Base-by-base conservation (phyloP, 2,113 vertebrate genomes). In the Zingel zingel region DNA sequence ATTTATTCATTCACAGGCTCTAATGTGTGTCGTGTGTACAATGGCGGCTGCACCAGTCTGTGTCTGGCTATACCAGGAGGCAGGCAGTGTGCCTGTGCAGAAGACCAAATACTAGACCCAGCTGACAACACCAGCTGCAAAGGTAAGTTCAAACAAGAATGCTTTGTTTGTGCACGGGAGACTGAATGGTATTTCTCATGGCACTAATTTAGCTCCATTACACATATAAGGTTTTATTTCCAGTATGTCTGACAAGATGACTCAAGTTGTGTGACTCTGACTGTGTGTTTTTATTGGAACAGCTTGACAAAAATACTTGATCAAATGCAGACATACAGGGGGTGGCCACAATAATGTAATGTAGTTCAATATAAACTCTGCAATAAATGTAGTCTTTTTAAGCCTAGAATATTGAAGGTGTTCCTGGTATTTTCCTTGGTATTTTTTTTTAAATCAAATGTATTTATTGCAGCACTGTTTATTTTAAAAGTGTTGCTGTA, bases 41-140 rank as follows among this genome's bases (percentile, higher is more conserved):
- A 99, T 0, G 98, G 98, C 0, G 98, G 98, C 86, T 99, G 98
- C 94, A 98, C 96, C 93, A 99, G 97, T 83, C 89, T 99, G 64
- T 99, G 98, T 93, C 93, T 99, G 93, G 97, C 97, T 86, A 97
- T 96, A 8, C 98, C 98, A 0, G 95, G 89, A 1, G 96, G 97
- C 39, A 92, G 98, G 9, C 96, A 96, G 30, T 99, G 98, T 3
- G 97, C 98, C 65, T 99, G 98, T 0, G 98, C 98, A 0, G 98
- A 99, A 86, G 98, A 99, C 90, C 98, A 99, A 92, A 91, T 98
- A 84, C 92, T 99, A 82, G 96, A 95, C 6, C 86, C 90, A 0
- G 0, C 14, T 0, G 97, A 99, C 62, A 94, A 96, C 0, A 97
- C 97, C 94, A 99, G 97, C 86, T 99, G 98, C 91, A 94, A 96